Conservation (phyloP, 2,888 invertebrate genomes). For the Acrocyrtus sp. region DNA sequence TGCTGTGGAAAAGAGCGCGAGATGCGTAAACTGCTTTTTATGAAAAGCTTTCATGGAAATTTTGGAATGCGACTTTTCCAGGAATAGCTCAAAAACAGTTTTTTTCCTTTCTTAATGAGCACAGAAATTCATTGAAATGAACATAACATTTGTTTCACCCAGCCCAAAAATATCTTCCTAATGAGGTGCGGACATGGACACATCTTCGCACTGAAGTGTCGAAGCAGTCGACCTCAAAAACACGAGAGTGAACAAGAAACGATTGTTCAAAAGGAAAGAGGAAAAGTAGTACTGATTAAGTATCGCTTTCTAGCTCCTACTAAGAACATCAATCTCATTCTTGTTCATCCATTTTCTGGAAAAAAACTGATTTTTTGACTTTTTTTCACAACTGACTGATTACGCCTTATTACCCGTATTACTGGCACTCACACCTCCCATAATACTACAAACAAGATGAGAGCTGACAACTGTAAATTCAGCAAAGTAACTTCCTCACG, state of each 20-base stretch:
- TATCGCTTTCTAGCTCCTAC: neutral
- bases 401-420: neutral
- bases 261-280: conserved; percentile 2
- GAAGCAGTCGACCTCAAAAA: conserved; percentile 22
- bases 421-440: neutral
- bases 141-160: conserved; percentile 16
- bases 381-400: conserved; percentile 23
- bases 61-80: too few relatives aligned
- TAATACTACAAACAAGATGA: too few relatives aligned
- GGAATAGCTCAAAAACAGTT: too few relatives aligned
- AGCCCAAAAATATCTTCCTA: too few relatives aligned
- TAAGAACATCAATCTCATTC: too few relatives aligned
- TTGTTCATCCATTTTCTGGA: too few relatives aligned
- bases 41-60: too few relatives aligned
- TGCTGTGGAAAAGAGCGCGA: too few relatives aligned
- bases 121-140: neutral
- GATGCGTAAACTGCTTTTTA: too few relatives aligned
- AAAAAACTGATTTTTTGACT: neutral
- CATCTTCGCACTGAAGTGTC: conserved; percentile 22
- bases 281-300: neutral
- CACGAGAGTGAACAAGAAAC: conserved; percentile 17
- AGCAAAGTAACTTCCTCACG: neutral
- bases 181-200: conserved; percentile 32
- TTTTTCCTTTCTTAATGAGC: too few relatives aligned
- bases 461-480: too few relatives aligned